Evolutionary conservation across 1,140 invertebrate genomes (phyloP), one percentile per base, ranked within the genome.

Genomic region (Dolichoris vasculosae): DNA sequence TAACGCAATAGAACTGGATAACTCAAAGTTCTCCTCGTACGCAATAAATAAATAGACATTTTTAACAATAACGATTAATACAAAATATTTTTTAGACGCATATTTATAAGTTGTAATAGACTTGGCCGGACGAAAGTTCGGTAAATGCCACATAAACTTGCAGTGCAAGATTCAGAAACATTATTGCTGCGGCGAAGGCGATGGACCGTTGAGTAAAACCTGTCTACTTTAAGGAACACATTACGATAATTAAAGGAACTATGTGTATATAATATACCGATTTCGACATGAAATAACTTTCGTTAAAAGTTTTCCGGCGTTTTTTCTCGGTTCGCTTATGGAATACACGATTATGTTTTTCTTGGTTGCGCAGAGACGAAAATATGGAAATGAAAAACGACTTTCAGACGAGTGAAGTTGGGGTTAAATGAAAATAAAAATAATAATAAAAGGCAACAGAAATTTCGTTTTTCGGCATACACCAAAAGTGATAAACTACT

Each of bases 361-460:
- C 82, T 92, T 88, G 86, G 90, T 92, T 91, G 91, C 91, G 91
- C 91, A 90, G 90, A 91, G 89, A 91, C 89, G 88, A 91, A 89
- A 88, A 87, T 88, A 86, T 86, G 78, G 73, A 87, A 85, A 86
- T 83, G 85, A 84, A 87, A 88, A 88, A 82, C 80, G 85, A 86
- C 81, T 83, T 86, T 86, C 85, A 86, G 81, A 86, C 81, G 85
- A 86, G 85, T 83, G 85, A 86, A 86, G 85, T 86, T 83, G 85
- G 87, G 78, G 87, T 84, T 83, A 85, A 87, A 86, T 73, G 51
- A 86, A 88, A 87, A 35, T 82, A 55, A 86, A 69, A 20, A 67
- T n/a, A 67, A 64, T 75, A 59, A 84, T 85, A 83, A 89, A 86
- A 87, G 82, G 82, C 80, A 86, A 88, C 87, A 90, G 85, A 91